Conservation (phyloP, 2,113 vertebrate genomes). For the Atherinomorus stipes region DNA sequence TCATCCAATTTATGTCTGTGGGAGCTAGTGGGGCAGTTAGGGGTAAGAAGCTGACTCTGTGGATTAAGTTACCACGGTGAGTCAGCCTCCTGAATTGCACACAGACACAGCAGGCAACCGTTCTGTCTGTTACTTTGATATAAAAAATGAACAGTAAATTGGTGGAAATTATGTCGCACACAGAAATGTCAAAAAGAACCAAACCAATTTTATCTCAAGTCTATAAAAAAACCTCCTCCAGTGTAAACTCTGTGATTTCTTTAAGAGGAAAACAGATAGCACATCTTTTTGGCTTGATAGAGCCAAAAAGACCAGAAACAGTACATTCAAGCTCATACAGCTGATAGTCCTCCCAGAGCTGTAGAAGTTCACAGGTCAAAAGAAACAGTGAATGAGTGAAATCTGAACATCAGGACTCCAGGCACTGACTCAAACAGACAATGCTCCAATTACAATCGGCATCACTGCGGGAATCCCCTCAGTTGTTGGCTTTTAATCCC, state of each 20-base stretch:
- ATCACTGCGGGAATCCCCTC: slow-evolving; percentile 47
- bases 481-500: slow-evolving; percentile 35
- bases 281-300: too few species aligned
- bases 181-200: slow-evolving; percentile 24
- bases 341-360: slow-evolving; percentile 6
- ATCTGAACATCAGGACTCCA: slow-evolving; percentile 19
- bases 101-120: slow-evolving; percentile 38
- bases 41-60: slow-evolving; percentile 71
- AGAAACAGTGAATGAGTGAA: slow-evolving; percentile 3
- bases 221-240: background rate
- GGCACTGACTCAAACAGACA: slow-evolving; percentile 34
- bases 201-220: background rate
- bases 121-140: slow-evolving; percentile 26
- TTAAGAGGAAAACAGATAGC: too few species aligned
- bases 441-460: slow-evolving; percentile 21
- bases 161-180: slow-evolving; percentile 34
- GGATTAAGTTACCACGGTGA: slow-evolving; percentile 67
- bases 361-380: slow-evolving; percentile 53
- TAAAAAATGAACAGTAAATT: slow-evolving; percentile 35
- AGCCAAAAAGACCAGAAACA: background rate
- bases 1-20: slow-evolving; percentile 71
- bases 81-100: slow-evolving; percentile 59
- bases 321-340: background rate
- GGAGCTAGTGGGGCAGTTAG: slow-evolving; percentile 70
- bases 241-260: background rate